Evolutionary conservation across 2,113 vertebrate genomes (phyloP), one percentile per base, ranked within the genome.

Genomic region (Aspidoscelis tigris): DNA sequence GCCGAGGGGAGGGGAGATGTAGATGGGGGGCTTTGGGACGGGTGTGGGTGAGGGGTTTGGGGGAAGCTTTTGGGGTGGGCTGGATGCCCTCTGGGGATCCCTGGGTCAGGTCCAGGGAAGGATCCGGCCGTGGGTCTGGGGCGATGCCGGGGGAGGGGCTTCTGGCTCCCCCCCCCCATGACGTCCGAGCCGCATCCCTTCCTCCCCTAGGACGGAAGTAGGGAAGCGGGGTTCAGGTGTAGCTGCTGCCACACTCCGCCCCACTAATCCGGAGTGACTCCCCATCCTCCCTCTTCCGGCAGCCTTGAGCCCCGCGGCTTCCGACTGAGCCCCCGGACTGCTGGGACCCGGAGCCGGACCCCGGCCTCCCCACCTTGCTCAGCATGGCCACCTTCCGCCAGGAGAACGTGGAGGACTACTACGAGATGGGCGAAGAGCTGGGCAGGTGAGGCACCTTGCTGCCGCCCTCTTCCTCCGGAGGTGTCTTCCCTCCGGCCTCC

Each of bases 361-460:
- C 10, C 0, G 2, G 2, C 10, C 47, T 2, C 2, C 5, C 16
- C 61, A 33, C 26, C 3, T 0, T 4, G 20, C 20, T 10, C 26
- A 16, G 0, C 90, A 97, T 97, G 97, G 94, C 96, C 20, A 94
- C 95, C 0, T 97, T 97, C 95, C 93, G 95, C 50, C 97, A 97
- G 91, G 96, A 96, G 80, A 94, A 92, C 1, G 96, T 97, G 88
- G 97, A 96, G 87, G 94, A 95, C 0, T 93, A 96, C 87, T 97
- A 96, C 0, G 96, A 97, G 90, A 97, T 97, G 96, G 96, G 95
- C 0, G 96, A 97, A 66, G 97, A 97, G 87, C 92, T 97, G 89
- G 97, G 97, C 90, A 97, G 97, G 97, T 96, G 90, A 95, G 93
- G 24, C 1, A 7, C 16, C 1, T 18, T 1, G 16, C 1, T 33